These are phyloP conservation scores for Cyprinus carpio DNA, from an alignment of 2,113 vertebrate species.

Conservation along the genomic window DNA sequence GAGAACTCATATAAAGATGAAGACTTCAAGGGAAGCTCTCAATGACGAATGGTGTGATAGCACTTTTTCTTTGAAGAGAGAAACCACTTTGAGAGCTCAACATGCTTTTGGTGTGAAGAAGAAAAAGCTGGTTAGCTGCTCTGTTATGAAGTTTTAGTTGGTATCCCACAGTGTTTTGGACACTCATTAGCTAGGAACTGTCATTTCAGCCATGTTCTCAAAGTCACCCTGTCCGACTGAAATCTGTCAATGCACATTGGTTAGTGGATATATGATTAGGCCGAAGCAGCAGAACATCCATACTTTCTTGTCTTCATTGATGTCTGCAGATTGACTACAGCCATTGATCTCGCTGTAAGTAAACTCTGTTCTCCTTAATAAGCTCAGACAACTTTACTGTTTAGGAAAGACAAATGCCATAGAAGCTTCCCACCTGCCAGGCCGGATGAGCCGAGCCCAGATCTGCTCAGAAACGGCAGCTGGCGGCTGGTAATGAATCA, in stretches of 20 bases:
- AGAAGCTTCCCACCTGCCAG: slow-evolving; percentile 38
- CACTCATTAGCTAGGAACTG: background rate
- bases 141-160: background rate
- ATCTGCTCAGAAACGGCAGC: slow-evolving; percentile 20
- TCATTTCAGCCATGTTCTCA: background rate
- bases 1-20: background rate
- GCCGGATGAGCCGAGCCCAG: slow-evolving; percentile 20
- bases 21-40: background rate
- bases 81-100: background rate
- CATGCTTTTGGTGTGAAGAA: background rate
- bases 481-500: slow-evolving; percentile 48
- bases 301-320: slow-evolving; percentile 24
- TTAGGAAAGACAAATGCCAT: slow-evolving; percentile 49
- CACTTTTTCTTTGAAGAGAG: background rate
- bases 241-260: background rate
- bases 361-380: slow-evolving; percentile 34
- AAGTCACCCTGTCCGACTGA: background rate
- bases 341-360: slow-evolving; percentile 34
- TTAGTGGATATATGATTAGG: slow-evolving; percentile 1
- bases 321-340: slow-evolving; percentile 26
- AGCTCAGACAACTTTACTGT: slow-evolving; percentile 45
- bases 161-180: no score
- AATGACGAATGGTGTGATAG: background rate
- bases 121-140: no score
- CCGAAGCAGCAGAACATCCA: background rate